Base-by-base conservation (phyloP, 2,797 vertebrate genomes). In the Scolopax rusticola region DNA sequence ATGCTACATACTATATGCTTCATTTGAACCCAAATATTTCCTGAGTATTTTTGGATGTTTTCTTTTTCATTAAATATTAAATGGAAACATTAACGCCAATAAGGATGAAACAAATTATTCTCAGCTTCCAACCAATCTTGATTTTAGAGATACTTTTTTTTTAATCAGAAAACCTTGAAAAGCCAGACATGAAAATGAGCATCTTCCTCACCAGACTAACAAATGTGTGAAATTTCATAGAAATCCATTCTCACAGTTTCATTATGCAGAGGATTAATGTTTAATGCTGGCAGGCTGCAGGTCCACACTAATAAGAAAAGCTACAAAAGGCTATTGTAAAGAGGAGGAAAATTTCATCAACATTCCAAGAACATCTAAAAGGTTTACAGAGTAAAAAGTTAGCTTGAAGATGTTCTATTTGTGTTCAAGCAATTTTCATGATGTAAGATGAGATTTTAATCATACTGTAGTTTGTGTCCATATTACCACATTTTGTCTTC, bases 191-290 rank as follows among this genome's bases (percentile, higher is more conserved):
- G 85, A 96, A 97, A 97, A 97, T 94, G 88, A 97, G 81, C 59
- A 86, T 96, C 90, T 95, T 94, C 85, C 78, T 97, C 88, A 94
- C 33, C 77, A 94, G 89, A 84, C 82, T 96, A 94, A 79, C 61
- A 97, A 96, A 97, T 89, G 88, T 96, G 93, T 48, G 90, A 97
- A 96, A 97, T 96, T 97, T 98, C 57, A 67, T 85, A 92, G 87
- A 95, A 93, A 98, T 95, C 59, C 78, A 95, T 73, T 96, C 95
- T 97, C 94, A 89, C 68, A 88, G 70, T 97, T 98, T 97, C 94
- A 96, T 97, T 95, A 96, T 92, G 64, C 51, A 67, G 84, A 83
- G 94, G 81, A 96, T 97, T 97, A 98, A 97, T 95, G 93, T 97
- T 97, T 97, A 96, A 96, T 96, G 84, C 87, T 86, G 92, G 56